Conservation (phyloP, 2,113 vertebrate genomes). For the Hydrochoerus hydrochaeris region DNA sequence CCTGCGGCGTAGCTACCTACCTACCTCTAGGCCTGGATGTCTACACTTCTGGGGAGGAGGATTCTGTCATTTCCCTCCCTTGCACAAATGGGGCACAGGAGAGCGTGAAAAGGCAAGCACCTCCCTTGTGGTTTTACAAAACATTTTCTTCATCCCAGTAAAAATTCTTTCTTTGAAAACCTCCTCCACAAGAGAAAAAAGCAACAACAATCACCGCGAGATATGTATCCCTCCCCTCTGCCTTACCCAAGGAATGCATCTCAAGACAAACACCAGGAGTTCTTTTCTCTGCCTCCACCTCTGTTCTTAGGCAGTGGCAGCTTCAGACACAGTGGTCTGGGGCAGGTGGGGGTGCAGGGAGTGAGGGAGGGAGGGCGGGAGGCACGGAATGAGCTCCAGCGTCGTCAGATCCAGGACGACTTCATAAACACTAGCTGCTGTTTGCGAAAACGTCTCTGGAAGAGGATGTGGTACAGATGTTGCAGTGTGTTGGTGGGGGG, state of each 20-base stretch:
- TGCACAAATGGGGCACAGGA: background rate
- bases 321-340: background rate
- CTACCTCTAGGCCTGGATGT: background rate
- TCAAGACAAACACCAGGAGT: conserved; percentile 1
- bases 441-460: conserved; percentile 56
- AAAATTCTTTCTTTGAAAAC: background rate
- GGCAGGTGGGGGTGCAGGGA: conserved; percentile 5
- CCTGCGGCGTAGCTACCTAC: rapidly evolving
- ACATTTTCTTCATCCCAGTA: background rate
- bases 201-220: background rate
- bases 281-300: background rate
- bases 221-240: background rate
- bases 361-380: background rate
- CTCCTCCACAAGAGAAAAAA: background rate
- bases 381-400: background rate
- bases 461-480: conserved; percentile 48
- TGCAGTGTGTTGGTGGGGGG: conserved; percentile 65
- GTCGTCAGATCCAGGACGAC: conserved; percentile 7
- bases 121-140: background rate
- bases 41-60: background rate
- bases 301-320: background rate
- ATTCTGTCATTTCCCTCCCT: background rate
- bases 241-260: background rate
- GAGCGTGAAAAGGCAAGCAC: background rate
- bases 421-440: conserved; percentile 71